phyloP scores from a whole-genome alignment of 92 coral and sea anemone genomes.

The Anthopleura xanthogrammica region DNA sequence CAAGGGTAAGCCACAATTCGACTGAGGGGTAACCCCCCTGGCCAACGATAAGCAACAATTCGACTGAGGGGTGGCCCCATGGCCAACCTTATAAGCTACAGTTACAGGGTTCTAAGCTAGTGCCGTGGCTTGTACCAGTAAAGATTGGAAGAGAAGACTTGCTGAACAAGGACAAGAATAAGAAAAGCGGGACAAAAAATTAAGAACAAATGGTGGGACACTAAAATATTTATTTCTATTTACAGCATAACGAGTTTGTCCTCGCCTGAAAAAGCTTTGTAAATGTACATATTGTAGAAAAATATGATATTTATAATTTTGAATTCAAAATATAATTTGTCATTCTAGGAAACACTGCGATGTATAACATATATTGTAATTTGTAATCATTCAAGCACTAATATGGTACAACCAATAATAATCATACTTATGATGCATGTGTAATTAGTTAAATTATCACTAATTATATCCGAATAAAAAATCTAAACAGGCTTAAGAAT shows the following conservation, averaged over 20 bases:
- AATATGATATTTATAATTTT: not conserved
- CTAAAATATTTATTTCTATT: not conserved
- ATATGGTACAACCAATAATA: not conserved
- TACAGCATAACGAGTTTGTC: not conserved
- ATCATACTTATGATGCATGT: too few relatives aligned
- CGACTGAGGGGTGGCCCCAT: not conserved
- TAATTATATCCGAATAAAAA: too few relatives aligned
- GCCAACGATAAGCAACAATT: not conserved
- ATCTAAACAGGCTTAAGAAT: too few relatives aligned
- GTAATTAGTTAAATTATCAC: too few relatives aligned
- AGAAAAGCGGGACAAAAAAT: not conserved
- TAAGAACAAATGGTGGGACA: not conserved
- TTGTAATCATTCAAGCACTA: not conserved
- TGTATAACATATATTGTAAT: not conserved
- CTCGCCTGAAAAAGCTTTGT: not conserved
- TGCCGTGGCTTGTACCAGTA: not conserved
- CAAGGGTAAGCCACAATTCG: slow-evolving; percentile 83
- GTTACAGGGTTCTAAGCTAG: slow-evolving; percentile 14
- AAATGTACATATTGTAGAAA: not conserved
- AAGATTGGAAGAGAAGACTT: not conserved
- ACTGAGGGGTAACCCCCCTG: not conserved
- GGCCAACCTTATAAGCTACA: slow-evolving; percentile 77
- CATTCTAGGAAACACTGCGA: not conserved
- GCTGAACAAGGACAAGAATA: too few relatives aligned
- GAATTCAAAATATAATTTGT: not conserved